phyloP scores from a whole-genome alignment of 2,888 invertebrate genomes.

The Caenorhabditis sp. region DNA sequence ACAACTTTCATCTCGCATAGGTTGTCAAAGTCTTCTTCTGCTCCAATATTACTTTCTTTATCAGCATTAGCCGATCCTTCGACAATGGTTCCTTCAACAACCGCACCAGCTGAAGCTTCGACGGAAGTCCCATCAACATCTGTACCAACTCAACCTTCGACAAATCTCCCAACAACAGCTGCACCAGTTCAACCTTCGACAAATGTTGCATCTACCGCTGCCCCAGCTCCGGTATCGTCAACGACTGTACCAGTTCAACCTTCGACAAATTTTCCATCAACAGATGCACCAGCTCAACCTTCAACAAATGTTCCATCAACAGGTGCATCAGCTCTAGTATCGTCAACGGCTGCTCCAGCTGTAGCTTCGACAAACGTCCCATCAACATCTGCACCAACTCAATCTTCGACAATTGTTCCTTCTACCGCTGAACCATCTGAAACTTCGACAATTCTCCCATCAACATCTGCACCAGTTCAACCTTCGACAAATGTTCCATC shows the following conservation, averaged over 20 bases:
- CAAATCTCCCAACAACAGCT: neutral
- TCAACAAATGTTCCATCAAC: no score
- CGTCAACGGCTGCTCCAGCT: no score
- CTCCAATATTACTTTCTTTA: no score
- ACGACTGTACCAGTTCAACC: neutral
- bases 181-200: neutral
- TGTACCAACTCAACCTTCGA: no score
- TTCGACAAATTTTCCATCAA: neutral
- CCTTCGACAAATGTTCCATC: neutral
- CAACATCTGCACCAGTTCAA: neutral
- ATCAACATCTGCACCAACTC: neutral
- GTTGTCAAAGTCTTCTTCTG: no score
- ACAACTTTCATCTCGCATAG: no score
- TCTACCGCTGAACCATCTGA: neutral
- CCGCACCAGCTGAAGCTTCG: neutral
- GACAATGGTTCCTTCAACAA: neutral
- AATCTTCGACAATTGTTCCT: neutral
- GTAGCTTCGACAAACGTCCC: neutral
- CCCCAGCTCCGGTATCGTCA: neutral
- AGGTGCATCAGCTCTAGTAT: no score
- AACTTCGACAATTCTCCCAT: neutral
- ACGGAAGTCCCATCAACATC: neutral
- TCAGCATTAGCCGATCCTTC: neutral
- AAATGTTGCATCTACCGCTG: neutral
- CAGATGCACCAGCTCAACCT: no score